Evolutionary conservation across 2,888 invertebrate species (phyloP).

Genomic region (Cataglyphis livida): DNA sequence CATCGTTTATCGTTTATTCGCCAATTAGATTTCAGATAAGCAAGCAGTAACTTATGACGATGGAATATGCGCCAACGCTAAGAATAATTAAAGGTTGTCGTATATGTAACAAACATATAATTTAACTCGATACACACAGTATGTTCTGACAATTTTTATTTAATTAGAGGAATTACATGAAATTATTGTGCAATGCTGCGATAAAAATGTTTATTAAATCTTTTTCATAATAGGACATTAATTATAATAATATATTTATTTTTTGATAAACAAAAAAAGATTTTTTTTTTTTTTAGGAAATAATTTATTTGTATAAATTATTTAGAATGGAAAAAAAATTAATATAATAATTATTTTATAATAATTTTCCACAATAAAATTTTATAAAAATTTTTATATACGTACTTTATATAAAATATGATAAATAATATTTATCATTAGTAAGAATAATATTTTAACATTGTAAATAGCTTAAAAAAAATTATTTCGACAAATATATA

Average conservation of each 20-base stretch:
- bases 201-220: not conserved
- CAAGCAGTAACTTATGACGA: not conserved
- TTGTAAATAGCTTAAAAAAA: not conserved
- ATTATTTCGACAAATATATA: not conserved
- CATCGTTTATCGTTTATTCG: slow-evolving; percentile 21
- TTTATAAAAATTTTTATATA: not conserved
- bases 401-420: not conserved
- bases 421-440: not conserved
- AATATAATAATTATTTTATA: slow-evolving; percentile 16
- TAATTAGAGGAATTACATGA: not conserved
- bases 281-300: not conserved
- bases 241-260: not conserved
- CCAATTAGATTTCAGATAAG: slow-evolving; percentile 2
- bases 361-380: not conserved
- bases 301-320: slow-evolving; percentile 2
- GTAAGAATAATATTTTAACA: not conserved
- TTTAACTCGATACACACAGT: not conserved
- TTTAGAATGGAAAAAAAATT: slow-evolving; percentile 4
- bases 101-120: not conserved
- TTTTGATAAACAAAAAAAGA: not conserved
- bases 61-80: not conserved
- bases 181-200: not conserved
- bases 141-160: not conserved
- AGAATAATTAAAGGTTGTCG: not conserved
- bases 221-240: not conserved